phyloP scores from a whole-genome alignment of 2,888 invertebrate genomes.

The Meghimatium bilineatum region DNA sequence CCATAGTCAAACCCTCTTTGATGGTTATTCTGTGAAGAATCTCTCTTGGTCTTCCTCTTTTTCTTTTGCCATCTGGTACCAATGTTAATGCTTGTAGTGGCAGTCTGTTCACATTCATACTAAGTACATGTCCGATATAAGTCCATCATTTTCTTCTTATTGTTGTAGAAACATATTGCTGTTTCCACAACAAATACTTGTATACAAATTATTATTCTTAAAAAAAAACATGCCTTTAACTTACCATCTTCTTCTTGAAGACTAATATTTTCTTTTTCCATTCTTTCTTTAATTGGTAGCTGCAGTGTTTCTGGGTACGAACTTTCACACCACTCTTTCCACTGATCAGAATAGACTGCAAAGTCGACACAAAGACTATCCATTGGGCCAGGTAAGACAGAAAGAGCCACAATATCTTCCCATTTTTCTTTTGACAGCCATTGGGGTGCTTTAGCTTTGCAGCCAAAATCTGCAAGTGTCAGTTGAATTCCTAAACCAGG shows the following conservation, averaged over 20 bases:
- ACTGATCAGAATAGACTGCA: slow-evolving; percentile 67
- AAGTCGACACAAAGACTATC: slow-evolving; percentile 74
- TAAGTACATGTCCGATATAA: too few species aligned
- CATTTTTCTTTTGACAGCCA: slow-evolving; percentile 75
- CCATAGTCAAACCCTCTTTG: too few species aligned
- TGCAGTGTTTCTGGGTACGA: slow-evolving; percentile 64
- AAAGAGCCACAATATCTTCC: slow-evolving; percentile 76
- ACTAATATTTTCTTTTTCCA: neutral
- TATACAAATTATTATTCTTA: too few species aligned
- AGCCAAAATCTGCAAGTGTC: slow-evolving; percentile 74
- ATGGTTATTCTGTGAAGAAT: too few species aligned
- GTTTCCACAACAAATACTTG: too few species aligned
- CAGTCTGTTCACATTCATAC: too few species aligned
- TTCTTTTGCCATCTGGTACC: too few species aligned
- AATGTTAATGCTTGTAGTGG: too few species aligned
- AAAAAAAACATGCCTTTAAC: too few species aligned
- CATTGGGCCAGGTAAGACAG: slow-evolving; percentile 74
- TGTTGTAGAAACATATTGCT: too few species aligned
- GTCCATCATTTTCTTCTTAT: too few species aligned
- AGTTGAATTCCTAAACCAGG: slow-evolving; percentile 75
- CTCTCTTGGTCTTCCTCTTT: too few species aligned
- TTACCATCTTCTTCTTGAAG: slow-evolving; percentile 11
- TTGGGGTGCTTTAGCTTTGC: slow-evolving; percentile 66
- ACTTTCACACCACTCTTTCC: slow-evolving; percentile 68
- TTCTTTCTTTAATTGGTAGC: slow-evolving; percentile 55